Percentiles rank a stretch among this genome's conserved stretches.
phyloP scores from a whole-genome alignment of 1,140 invertebrate species.

The Heliothis virescens region DNA sequence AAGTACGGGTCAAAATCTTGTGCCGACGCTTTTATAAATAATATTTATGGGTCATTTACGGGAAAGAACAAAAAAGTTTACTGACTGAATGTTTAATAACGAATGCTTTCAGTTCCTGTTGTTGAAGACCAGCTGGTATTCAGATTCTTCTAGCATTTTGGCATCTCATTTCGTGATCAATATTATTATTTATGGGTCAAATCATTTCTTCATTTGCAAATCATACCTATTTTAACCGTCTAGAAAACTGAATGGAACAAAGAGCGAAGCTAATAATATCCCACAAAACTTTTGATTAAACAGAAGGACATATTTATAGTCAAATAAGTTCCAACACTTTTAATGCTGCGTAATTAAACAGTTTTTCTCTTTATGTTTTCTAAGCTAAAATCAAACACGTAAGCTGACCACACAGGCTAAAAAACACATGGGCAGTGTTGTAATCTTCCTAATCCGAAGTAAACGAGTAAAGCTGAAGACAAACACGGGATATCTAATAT shows the following conservation, averaged over 20 bases:
- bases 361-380: background rate
- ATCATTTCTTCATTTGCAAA: background rate
- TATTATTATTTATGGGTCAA: background rate
- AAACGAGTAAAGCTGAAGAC: background rate
- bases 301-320: background rate
- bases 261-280: no score
- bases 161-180: conserved; percentile 13
- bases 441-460: background rate
- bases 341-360: background rate
- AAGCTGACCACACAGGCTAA: background rate
- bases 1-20: conserved; percentile 46
- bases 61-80: conserved; percentile 27
- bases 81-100: background rate
- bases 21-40: conserved; percentile 41
- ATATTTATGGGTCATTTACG: conserved; percentile 38
- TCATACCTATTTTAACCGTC: no score
- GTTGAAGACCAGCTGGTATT: background rate
- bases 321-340: background rate
- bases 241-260: no score
- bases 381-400: conserved; percentile 2
- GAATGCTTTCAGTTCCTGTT: background rate
- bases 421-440: background rate
- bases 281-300: no score
- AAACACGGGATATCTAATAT: conserved; percentile 11
- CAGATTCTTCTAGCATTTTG: background rate